phyloP scores from a whole-genome alignment of 2,888 invertebrate species.

The Apodemia hepburni region DNA sequence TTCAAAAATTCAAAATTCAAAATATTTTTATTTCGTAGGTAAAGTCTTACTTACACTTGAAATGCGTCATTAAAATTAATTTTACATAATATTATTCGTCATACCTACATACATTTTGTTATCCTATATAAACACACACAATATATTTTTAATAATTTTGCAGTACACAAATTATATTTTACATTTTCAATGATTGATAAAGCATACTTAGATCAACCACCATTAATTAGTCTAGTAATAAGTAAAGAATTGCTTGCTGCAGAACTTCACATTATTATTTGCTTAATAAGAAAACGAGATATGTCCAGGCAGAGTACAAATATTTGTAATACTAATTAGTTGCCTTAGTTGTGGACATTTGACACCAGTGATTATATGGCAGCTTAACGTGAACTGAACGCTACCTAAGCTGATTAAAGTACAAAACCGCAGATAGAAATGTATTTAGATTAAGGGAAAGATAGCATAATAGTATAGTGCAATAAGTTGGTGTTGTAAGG shows the following conservation, averaged over 20 bases:
- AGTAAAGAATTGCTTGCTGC: background rate
- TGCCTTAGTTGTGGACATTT: slow-evolving; percentile 52
- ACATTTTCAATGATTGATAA: too few relatives aligned
- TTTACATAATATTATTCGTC: too few relatives aligned
- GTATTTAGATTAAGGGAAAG: slow-evolving; percentile 51
- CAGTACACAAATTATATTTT: too few relatives aligned
- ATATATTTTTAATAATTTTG: too few relatives aligned
- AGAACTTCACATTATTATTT: background rate
- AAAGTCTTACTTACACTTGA: too few relatives aligned
- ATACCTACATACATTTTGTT: too few relatives aligned
- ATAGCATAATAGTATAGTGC: slow-evolving; percentile 73
- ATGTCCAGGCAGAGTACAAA: slow-evolving; percentile 67
- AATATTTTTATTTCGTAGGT: too few relatives aligned
- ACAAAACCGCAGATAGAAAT: slow-evolving; percentile 69
- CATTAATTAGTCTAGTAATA: too few relatives aligned
- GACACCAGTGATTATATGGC: slow-evolving; percentile 30
- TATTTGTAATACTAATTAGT: slow-evolving; percentile 47
- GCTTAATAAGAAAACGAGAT: slow-evolving; percentile 26
- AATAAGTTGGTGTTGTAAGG: slow-evolving; percentile 53
- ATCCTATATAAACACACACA: too few relatives aligned
- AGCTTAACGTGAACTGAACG: slow-evolving; percentile 27
- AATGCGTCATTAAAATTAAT: too few relatives aligned
- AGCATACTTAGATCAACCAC: too few relatives aligned
- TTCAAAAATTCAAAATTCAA: too few relatives aligned
- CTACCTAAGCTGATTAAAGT: slow-evolving; percentile 58